Evolutionary conservation across 2,888 invertebrate genomes (phyloP), one percentile per base, ranked within the genome.

Genomic region (Apamea epomidion): DNA sequence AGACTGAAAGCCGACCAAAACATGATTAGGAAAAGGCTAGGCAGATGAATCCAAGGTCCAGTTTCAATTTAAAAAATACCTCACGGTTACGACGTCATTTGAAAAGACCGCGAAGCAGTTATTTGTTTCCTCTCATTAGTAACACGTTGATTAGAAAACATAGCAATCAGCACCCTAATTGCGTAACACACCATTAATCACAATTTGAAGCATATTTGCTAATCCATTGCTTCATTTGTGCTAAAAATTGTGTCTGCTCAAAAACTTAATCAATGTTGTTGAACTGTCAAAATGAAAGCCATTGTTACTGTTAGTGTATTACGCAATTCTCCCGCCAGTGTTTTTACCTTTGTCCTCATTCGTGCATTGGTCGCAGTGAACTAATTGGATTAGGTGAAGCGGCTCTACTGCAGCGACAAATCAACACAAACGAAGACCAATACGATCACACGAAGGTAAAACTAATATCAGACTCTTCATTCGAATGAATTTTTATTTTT

Each of bases 341-440:
- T 45, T 12, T 10, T 5, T 10, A 58, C 25, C 25, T n/a, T 48
- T 18, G 62, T 64, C 8, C 2, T 51, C 48, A 51, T 78, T 37
- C 2, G 18, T 51, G 25, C 18, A 62, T 78, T 29, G 78, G 7
- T 51, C 2, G 37, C 37, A 77, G 29, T 76, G 25, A 14, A 45
- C 58, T 77, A 60, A 76, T 76, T 77, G 77, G 58, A 76, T 77
- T 14, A 32, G 32, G 8, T 32, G n/a, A n/a, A 48, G 29, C 42
- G 64, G 79, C 51, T 77, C 18, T 8, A 64, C 42, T 77, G 78
- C 37, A 51, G 78, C 8, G 14, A 78, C 32, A 8, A 32, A 45
- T 54, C 42, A 16, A 78, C 18, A 25, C 32, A 48, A 45, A 76
- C 76, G 32, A 16, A 75, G 0, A 76, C 18, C 29, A 25, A 5